Percentiles rank a stretch among this genome's conserved stretches.
These are phyloP conservation scores for Podilymbus podiceps DNA, from an alignment of 2,113 vertebrate genomes.

Conservation along the genomic window DNA sequence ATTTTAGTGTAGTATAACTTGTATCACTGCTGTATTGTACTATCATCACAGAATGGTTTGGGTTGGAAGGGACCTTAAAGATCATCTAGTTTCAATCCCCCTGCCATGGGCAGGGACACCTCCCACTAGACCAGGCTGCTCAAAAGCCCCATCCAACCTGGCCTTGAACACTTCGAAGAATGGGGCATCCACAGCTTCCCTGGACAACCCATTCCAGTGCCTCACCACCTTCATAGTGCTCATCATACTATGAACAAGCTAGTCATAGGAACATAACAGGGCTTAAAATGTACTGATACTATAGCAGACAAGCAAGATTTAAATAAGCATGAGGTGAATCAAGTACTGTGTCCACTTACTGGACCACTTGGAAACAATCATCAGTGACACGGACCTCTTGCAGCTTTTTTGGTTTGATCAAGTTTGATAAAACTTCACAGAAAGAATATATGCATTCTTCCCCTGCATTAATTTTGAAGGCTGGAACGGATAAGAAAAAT, in stretches of 20 bases:
- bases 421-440: neutral
- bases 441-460: neutral
- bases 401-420: neutral
- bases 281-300: neutral
- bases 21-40: neutral
- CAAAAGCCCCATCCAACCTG: no score
- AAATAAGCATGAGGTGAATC: neutral
- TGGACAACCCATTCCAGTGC: no score
- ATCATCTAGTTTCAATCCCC: no score
- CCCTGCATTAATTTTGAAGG: neutral
- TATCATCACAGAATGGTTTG: no score
- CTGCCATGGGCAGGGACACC: no score
- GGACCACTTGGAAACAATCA: neutral
- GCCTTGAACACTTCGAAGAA: no score
- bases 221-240: no score
- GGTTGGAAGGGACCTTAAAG: no score
- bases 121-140: no score
- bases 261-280: neutral
- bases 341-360: neutral
- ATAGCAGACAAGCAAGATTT: neutral
- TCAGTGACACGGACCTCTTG: neutral
- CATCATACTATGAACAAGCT: neutral
- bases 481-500: slow-evolving; percentile 57
- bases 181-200: no score
- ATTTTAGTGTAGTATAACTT: neutral